Evolutionary conservation across 2,888 invertebrate species (phyloP), one percentile per base, ranked within the genome.

Genomic region (Opisthograptis luteolata): DNA sequence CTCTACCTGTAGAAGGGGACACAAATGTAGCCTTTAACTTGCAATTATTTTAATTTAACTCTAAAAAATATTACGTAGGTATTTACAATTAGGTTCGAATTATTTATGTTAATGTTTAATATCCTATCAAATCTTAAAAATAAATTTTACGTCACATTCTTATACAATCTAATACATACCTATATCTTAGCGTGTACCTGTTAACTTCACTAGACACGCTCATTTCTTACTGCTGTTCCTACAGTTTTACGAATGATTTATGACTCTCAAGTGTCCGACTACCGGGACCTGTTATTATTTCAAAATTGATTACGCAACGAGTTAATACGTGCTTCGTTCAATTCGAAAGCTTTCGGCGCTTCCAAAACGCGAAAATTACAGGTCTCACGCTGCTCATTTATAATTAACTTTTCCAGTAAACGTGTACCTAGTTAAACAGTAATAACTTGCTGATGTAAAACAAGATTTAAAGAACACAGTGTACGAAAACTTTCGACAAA

Each of bases 321-420:
- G 27, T 39, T 14, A 20, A 14, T 34, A 39, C 40, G 28, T 27
- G 27, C 31, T 12, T 35, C 28, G 25, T 40, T 40, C 30, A 8
- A 28, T 28, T 35, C 34, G 40, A 34, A 35, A 47, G 47, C 40
- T 34, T 19, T 32, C 35, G 7, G 8, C 17, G 37, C 45, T 31
- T 34, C 28, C 14, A 27, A 22, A 31, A 9, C 37, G 32, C 25
- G 25, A 39, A 39, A 19, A 46, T 46, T 34, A 32, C 25, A 37
- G 25, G 31, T 9, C 14, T 9, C 25, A 15, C 27, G 7, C 17
- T 39, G n/a, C 4, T 19, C 6, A 17, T 12, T 2, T 19, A 15
- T 39, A 28, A 28, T 27, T 27, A 17, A 17, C 27, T 25, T 17
- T 25, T 10, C 12, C 15, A 1, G 10, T 15, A 24, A 17, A 17